Conservation (phyloP, 1,140 invertebrate genomes). For the Leptinotarsa defecta region DNA sequence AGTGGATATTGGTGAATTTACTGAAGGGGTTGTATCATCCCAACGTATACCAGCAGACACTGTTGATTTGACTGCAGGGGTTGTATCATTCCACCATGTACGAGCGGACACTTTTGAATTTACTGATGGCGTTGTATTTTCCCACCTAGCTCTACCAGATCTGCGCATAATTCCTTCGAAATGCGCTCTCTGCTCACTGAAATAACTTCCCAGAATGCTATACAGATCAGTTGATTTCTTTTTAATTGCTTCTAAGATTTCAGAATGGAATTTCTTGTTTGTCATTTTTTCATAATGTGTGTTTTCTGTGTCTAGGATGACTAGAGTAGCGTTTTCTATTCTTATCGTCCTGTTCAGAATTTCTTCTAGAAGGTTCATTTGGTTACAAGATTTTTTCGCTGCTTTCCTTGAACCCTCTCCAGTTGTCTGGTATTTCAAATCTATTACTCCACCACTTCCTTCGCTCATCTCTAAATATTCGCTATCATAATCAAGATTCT, state of each 20-base stretch:
- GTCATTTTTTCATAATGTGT: slow-evolving; percentile 10
- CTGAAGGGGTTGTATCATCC: neutral
- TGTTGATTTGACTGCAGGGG: neutral
- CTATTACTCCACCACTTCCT: slow-evolving; percentile 27
- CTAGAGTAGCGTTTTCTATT: slow-evolving; percentile 26
- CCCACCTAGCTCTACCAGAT: neutral
- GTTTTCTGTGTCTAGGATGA: slow-evolving; percentile 28
- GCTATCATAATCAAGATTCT: slow-evolving; percentile 29
- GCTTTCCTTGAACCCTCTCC: slow-evolving; percentile 21
- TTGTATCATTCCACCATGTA: neutral
- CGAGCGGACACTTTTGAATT: neutral
- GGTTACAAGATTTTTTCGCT: slow-evolving; percentile 25
- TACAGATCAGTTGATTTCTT: slow-evolving; percentile 15
- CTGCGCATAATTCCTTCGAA: slow-evolving; percentile 18
- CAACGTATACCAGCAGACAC: neutral
- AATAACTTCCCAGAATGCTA: slow-evolving; percentile 34
- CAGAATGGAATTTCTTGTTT: neutral
- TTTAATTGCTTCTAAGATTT: slow-evolving; percentile 1
- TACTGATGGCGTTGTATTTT: neutral
- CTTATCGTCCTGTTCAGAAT: slow-evolving; percentile 26
- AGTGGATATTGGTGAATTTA: neutral
- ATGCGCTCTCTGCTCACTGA: slow-evolving; percentile 39
- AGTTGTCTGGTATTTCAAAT: neutral
- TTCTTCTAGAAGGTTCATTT: slow-evolving; percentile 28
- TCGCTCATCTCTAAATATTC: slow-evolving; percentile 34